A percentile compares a stretch with the other conserved stretches of the same genome.
These are phyloP conservation scores for Discoglossus pictus DNA, from an alignment of 2,797 vertebrate genomes.

Conservation along the genomic window DNA sequence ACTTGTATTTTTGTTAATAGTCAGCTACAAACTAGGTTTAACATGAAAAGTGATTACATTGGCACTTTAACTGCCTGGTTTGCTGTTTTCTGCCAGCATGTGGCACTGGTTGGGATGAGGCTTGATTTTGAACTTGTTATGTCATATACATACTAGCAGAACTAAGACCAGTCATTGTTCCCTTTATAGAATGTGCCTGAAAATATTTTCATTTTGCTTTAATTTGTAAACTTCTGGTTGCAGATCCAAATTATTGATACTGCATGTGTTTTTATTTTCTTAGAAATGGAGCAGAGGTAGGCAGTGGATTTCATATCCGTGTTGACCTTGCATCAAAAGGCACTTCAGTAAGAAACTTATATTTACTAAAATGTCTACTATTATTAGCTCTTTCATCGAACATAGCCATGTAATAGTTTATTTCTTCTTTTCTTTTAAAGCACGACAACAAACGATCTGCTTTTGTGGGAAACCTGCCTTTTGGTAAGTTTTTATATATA, in stretches of 20 bases:
- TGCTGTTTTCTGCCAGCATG: too few species aligned
- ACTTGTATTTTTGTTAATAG: too few species aligned
- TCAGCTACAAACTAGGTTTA: too few species aligned
- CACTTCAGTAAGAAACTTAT: slow-evolving; percentile 66
- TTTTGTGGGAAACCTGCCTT: slow-evolving; percentile 91
- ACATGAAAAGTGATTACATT: too few species aligned
- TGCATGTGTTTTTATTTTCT: slow-evolving; percentile 6
- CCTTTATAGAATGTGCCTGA: slow-evolving; percentile 38
- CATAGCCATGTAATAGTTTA: background rate
- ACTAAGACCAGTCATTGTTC: too few species aligned
- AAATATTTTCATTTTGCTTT: background rate
- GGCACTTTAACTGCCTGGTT: too few species aligned
- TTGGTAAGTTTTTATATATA: slow-evolving; percentile 87
- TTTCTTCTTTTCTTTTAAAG: slow-evolving; percentile 69
- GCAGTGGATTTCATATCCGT: slow-evolving; percentile 81
- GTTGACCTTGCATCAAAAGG: slow-evolving; percentile 80
- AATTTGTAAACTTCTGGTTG: background rate
- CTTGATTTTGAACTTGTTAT: too few species aligned
- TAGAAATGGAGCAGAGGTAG: slow-evolving; percentile 88
- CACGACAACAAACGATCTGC: slow-evolving; percentile 85
- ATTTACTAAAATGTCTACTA: background rate
- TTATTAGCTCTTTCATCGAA: background rate
- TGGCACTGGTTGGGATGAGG: too few species aligned
- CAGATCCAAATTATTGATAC: slow-evolving; percentile 29
- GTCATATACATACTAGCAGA: too few species aligned